Percentiles rank a stretch among this genome's conserved stretches.
phyloP scores from a whole-genome alignment of 2,888 invertebrate species.

The Micropterix aruncella region DNA sequence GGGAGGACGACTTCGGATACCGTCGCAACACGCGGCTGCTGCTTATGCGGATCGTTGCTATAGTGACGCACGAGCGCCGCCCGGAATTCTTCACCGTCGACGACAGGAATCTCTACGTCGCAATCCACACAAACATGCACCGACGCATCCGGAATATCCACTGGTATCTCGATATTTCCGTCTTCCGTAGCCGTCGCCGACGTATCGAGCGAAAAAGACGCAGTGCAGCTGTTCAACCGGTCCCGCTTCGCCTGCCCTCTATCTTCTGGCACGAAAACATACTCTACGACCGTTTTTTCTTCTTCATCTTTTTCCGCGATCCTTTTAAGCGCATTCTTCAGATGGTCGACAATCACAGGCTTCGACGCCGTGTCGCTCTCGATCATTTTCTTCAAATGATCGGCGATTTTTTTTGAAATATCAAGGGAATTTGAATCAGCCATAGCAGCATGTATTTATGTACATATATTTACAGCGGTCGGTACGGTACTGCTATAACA shows the following conservation, averaged over 20 bases:
- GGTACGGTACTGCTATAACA: background rate
- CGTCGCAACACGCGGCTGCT: slow-evolving; percentile 28
- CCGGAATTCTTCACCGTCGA: slow-evolving; percentile 31
- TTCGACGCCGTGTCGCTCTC: slow-evolving; percentile 22
- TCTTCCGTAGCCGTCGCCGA: slow-evolving; percentile 26
- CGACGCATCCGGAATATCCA: slow-evolving; percentile 13
- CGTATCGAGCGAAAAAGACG: slow-evolving; percentile 28
- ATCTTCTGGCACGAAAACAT: slow-evolving; percentile 34
- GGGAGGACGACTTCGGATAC: slow-evolving; percentile 29
- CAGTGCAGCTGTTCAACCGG: slow-evolving; percentile 24
- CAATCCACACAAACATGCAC: slow-evolving; percentile 30
- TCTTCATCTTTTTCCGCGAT: slow-evolving; percentile 26
- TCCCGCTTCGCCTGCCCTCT: slow-evolving; percentile 31
- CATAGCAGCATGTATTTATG: too few species aligned
- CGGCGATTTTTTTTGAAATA: background rate
- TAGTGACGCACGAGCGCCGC: slow-evolving; percentile 33
- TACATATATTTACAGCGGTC: background rate
- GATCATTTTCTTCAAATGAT: background rate
- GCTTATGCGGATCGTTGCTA: slow-evolving; percentile 23
- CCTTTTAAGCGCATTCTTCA: slow-evolving; percentile 22
- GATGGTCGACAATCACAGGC: slow-evolving; percentile 20
- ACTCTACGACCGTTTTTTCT: slow-evolving; percentile 30
- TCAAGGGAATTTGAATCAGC: too few species aligned
- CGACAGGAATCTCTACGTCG: slow-evolving; percentile 28
- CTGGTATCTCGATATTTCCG: slow-evolving; percentile 24